Percentiles rank a stretch among this genome's conserved stretches.
These are phyloP conservation scores for Petrocephalus schoutedeni DNA, from an alignment of 2,797 vertebrate species.

Conservation along the genomic window DNA sequence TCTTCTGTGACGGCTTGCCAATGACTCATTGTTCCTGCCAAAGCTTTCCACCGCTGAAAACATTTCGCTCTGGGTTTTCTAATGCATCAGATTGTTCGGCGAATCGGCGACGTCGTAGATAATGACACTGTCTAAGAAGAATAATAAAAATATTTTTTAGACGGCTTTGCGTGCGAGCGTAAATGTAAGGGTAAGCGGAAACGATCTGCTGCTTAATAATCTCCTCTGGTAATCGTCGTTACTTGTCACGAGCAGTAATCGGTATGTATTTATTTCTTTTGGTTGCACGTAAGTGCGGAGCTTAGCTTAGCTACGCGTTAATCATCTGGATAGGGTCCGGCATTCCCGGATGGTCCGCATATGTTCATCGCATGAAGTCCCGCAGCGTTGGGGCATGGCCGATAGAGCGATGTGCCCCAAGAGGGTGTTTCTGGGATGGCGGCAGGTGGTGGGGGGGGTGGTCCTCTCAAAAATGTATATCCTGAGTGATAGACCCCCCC, in stretches of 20 bases:
- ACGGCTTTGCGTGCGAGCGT: background rate
- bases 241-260: background rate
- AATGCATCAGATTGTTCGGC: background rate
- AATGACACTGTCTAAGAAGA: slow-evolving; percentile 3
- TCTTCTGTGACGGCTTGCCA: slow-evolving; percentile 24
- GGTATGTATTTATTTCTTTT: background rate
- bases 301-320: background rate
- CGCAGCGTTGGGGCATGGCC: no score
- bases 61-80: slow-evolving; percentile 6
- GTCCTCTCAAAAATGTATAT: background rate
- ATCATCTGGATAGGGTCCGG: background rate
- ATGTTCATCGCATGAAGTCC: background rate
- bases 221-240: background rate
- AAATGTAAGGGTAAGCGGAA: background rate
- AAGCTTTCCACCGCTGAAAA: slow-evolving; percentile 25
- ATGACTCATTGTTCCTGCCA: slow-evolving; percentile 30
- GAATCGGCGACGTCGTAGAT: background rate
- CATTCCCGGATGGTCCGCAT: background rate
- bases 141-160: background rate
- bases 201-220: background rate
- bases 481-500: background rate
- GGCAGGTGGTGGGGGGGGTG: background rate
- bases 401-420: background rate
- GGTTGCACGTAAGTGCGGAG: background rate
- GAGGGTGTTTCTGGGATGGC: background rate